phyloP scores from a whole-genome alignment of 2,888 invertebrate species.

The Trissoscelio sp. region DNA sequence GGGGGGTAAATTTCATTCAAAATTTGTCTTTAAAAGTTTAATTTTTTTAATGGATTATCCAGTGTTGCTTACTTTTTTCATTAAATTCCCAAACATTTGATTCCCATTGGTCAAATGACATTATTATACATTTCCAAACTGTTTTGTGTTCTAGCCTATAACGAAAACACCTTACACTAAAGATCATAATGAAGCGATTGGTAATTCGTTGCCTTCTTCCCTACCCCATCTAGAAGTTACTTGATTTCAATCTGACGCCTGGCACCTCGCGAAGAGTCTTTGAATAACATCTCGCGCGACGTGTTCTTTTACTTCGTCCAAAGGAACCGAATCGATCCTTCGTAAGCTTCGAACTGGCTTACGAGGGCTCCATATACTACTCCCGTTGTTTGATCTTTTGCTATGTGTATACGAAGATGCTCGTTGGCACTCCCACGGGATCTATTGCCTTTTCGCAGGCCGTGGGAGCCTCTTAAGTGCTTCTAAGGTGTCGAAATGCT shows the following conservation, averaged over 20 bases:
- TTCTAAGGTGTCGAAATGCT: constrained; percentile 79
- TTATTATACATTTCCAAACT: not conserved
- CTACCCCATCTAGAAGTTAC: not conserved
- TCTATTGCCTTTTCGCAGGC: constrained; percentile 76
- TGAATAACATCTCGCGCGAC: constrained; percentile 58
- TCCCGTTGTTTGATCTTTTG: constrained; percentile 73
- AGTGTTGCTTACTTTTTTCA: too few species aligned
- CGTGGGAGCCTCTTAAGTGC: constrained; percentile 78
- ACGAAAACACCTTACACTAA: too few species aligned
- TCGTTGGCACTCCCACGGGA: constrained; percentile 74
- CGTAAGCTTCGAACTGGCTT: constrained; percentile 66
- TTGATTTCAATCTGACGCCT: constrained; percentile 43
- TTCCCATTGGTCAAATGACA: too few species aligned
- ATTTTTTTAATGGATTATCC: too few species aligned
- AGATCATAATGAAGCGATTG: constrained; percentile 11
- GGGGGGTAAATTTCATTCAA: too few species aligned
- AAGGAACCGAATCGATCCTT: constrained; percentile 66
- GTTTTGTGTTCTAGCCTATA: not conserved
- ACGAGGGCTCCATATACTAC: constrained; percentile 59
- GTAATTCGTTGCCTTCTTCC: constrained; percentile 9
- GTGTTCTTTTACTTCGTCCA: constrained; percentile 60
- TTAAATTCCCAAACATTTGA: too few species aligned
- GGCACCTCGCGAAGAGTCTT: constrained; percentile 50
- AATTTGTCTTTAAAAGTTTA: too few species aligned
- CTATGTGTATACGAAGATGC: constrained; percentile 72